phyloP scores from a whole-genome alignment of 2,797 vertebrate species.

The Apogon talboti region DNA sequence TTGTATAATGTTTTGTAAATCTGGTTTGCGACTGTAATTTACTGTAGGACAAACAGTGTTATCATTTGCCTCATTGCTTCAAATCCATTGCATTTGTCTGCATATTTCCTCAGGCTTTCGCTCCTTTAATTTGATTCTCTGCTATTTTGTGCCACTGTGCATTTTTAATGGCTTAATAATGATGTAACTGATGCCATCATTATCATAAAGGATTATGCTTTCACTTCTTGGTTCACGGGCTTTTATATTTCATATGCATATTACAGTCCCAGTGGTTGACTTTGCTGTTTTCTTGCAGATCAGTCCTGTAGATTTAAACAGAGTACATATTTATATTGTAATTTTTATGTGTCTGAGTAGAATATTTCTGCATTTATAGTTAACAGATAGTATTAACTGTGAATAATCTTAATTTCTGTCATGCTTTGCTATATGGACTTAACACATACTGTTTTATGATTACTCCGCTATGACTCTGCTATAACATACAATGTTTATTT shows the following conservation, averaged over 20 bases:
- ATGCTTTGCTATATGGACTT: too few species aligned
- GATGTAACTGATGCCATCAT: conserved; percentile 11
- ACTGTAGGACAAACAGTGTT: conserved; percentile 10
- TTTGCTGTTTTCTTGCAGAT: not conserved
- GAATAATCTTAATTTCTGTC: too few species aligned
- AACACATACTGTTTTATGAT: too few species aligned
- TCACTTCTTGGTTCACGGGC: conserved; percentile 2
- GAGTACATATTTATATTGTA: not conserved
- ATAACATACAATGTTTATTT: too few species aligned
- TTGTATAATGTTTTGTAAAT: conserved; percentile 12
- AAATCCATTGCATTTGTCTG: conserved; percentile 8
- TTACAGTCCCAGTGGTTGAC: conserved; percentile 12
- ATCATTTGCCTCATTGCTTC: conserved; percentile 16
- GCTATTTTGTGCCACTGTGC: conserved; percentile 10
- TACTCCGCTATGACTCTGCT: too few species aligned
- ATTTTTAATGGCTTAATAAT: conserved; percentile 38
- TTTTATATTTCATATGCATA: conserved; percentile 7
- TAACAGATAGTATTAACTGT: too few species aligned
- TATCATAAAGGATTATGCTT: conserved; percentile 19
- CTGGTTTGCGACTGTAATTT: conserved; percentile 7
- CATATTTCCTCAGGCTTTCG: conserved; percentile 9
- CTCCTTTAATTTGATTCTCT: conserved; percentile 28
- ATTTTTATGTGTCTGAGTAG: not conserved
- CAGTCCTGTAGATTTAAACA: not conserved
- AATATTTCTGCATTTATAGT: too few species aligned